Percentiles rank a stretch among this genome's conserved stretches.
Evolutionary conservation across 2,113 vertebrate genomes (phyloP).

Genomic region (Psephotus haematonotus): DNA sequence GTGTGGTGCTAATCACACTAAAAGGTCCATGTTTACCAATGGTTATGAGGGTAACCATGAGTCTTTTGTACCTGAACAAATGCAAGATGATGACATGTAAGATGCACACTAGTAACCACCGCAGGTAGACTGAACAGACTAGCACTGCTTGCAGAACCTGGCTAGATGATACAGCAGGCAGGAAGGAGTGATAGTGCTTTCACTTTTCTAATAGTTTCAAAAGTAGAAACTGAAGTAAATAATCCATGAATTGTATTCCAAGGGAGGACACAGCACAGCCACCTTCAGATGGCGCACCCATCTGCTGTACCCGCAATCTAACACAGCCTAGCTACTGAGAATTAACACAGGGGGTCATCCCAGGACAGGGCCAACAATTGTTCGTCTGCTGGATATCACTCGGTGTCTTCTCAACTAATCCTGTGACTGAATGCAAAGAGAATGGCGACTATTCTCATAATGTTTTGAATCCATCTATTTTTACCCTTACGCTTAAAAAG

Average conservation of each 20-base stretch:
- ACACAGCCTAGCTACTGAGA: not conserved
- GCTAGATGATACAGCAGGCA: not conserved
- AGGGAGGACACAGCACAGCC: not conserved
- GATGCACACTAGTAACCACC: not conserved
- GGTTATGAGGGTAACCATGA: not conserved
- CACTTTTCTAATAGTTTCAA: not conserved
- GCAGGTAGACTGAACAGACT: not conserved
- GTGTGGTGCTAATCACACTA: not conserved
- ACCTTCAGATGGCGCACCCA: fast-evolving
- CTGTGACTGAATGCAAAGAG: not conserved
- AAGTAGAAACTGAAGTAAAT: not conserved
- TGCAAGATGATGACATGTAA: fast-evolving
- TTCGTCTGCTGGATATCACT: not conserved
- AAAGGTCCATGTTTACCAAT: not conserved
- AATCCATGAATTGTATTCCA: not conserved
- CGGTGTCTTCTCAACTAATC: not conserved
- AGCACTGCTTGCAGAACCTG: not conserved
- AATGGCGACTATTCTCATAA: not conserved
- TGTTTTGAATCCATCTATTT: not conserved
- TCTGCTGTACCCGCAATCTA: not conserved
- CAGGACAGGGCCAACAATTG: not conserved
- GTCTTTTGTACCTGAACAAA: not conserved
- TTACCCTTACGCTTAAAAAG: not conserved
- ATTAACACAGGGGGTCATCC: not conserved
- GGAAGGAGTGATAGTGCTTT: not conserved